Evolutionary conservation across 92 coral and sea anemone species (phyloP), one percentile per base, ranked within the genome.

Genomic region (Diadumene lineata): DNA sequence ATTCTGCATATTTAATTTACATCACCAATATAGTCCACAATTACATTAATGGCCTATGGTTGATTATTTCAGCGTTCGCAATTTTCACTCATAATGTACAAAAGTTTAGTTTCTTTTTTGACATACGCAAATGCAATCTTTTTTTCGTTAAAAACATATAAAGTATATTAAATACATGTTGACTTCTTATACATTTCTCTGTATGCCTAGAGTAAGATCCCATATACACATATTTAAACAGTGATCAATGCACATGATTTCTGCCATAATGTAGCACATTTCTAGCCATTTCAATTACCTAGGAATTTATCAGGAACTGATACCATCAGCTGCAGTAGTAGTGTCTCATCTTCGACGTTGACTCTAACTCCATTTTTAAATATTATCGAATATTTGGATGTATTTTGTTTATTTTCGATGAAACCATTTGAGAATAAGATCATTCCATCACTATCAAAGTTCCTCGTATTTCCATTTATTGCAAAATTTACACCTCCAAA

Each of bases 1-100:
- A 11, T 31, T 16, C 3, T 60, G 78, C 57, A 50, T 38, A 53
- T 74, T 63, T 81, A 6, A 55, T 4, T 11, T n/a, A 55, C 11
- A 55, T 55, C 51, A 44, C 51, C 13, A 8, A 25, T n/a, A 55
- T 55, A 55, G 61, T 9, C 11, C 22, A 8, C 6, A 9, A n/a
- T 17, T 44, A 8, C 17, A 17, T 44, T 44, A 44, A 17, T 44
- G 17, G 51, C 10, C 51, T 8, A n/a, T n/a, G n/a, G n/a, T n/a
- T n/a, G n/a, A n/a, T n/a, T n/a, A n/a, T n/a, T n/a, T n/a, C n/a
- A n/a, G n/a, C n/a, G n/a, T n/a, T n/a, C n/a, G n/a, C n/a, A n/a
- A n/a, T n/a, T n/a, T n/a, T n/a, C n/a, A n/a, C n/a, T n/a, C n/a
- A n/a, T n/a, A n/a, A n/a, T n/a, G n/a, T n/a, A n/a, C n/a, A n/a